These are phyloP conservation scores for Orius insidiosus DNA, from an alignment of 1,140 invertebrate genomes.

Conservation along the genomic window DNA sequence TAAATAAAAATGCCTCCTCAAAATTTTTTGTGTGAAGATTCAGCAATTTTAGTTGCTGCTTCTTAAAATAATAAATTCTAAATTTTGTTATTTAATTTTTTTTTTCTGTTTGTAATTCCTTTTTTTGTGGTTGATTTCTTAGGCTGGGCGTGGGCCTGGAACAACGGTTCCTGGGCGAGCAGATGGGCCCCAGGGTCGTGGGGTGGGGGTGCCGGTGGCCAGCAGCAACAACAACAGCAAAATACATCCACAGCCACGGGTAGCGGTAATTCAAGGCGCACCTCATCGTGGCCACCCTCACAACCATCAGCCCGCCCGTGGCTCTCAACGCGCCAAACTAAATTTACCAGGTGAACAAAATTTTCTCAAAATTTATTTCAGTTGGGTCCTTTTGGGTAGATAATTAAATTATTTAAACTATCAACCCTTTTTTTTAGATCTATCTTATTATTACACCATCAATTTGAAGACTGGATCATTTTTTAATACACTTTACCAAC, in stretches of 20 bases:
- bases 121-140: conserved; percentile 22
- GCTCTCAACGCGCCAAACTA: conserved; percentile 71
- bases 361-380: conserved; percentile 14
- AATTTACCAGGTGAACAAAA: conserved; percentile 73
- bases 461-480: neutral
- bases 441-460: neutral
- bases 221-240: too few relatives aligned
- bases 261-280: neutral
- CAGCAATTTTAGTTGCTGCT: too few relatives aligned
- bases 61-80: conserved; percentile 2
- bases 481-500: neutral
- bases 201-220: conserved; percentile 36
- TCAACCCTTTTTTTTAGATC: conserved; percentile 2
- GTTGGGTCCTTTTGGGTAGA: neutral
- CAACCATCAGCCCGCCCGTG: conserved; percentile 35
- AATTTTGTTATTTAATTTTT: neutral
- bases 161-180: conserved; percentile 69
- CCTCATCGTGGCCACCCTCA: conserved; percentile 10
- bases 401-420: conserved; percentile 2
- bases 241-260: too few relatives aligned
- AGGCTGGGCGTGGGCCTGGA: conserved; percentile 73
- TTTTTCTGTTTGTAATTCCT: neutral
- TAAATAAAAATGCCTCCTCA: neutral
- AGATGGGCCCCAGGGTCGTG: conserved; percentile 50
- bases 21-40: conserved; percentile 1